Evolutionary conservation across 2,113 vertebrate genomes (phyloP).

Genomic region (Bucco capensis): DNA sequence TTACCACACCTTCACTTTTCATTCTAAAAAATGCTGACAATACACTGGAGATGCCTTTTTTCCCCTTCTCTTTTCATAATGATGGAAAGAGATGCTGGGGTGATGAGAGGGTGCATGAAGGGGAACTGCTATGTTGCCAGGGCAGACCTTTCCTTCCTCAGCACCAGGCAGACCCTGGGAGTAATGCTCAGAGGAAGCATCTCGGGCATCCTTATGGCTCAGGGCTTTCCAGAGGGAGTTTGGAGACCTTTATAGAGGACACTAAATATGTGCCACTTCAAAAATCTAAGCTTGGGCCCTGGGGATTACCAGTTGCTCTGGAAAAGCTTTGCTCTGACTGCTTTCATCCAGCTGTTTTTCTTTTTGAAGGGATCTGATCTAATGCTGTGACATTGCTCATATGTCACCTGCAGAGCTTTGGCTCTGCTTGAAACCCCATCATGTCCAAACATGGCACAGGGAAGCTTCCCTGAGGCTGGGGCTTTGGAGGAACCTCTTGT

Average conservation of each 20-base stretch:
- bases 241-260: background rate
- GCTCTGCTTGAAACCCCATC: background rate
- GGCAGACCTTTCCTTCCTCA: background rate
- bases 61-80: background rate
- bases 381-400: background rate
- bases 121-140: background rate
- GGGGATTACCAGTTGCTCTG: background rate
- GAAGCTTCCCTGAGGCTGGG: background rate
- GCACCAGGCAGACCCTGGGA: background rate
- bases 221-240: background rate
- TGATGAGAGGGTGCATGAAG: background rate
- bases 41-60: background rate
- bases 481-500: background rate
- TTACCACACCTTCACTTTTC: conserved; percentile 29
- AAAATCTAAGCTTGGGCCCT: background rate
- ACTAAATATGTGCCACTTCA: background rate
- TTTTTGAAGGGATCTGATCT: background rate
- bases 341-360: background rate
- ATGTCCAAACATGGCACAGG: fast-evolving
- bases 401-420: background rate
- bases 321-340: background rate
- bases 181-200: background rate
- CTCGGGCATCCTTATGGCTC: fast-evolving
- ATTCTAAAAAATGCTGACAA: background rate
- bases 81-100: background rate